Base-by-base conservation (phyloP, 2,888 invertebrate genomes). In the Pyrochroa serraticornis region DNA sequence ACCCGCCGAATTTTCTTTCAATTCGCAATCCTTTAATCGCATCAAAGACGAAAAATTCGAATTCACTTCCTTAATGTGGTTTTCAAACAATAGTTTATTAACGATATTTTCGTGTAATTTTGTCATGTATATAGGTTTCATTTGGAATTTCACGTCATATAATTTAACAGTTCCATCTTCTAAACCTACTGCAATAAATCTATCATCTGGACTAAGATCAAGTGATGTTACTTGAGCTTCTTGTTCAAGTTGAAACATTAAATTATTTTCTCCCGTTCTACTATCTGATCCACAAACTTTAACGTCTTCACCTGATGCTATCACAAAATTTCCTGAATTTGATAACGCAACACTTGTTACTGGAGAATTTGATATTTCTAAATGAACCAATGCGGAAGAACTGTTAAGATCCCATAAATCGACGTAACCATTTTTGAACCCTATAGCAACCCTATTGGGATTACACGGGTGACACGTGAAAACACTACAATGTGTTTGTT, bases 221-320 rank as follows among this genome's bases (percentile, higher is more conserved):
- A 75, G 58, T 1, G 71, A 62, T 3, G 72, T 73, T 0, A 77
- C 63, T 1, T 72, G 67, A 6, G 8, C 14, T 3, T 58, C 49
- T 41, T 72, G 69, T 35, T 71, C 71, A 5, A 75, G 51, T 54
- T 66, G 70, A 51, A 71, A 73, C 46, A 73, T 69, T 50, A 74
- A 77, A 31, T 69, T 46, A 32, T 68, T 70, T 34, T 68, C 66
- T 12, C 68, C 56, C 1, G 62, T 59, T 9, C 58, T 54, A 13
- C 67, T 47, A 47, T 77, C 74, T 10, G 70, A 64, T 0, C 75
- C 64, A 58, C 71, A 73, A 30, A 77, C 68, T 53, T 74, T 75
- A 42, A 69, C 60, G 46, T 77, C 75, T 49, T 66, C 65, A 9
- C 75, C 75, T 1, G 30, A 39, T 2, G 71, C 69, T 3, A 73